These are phyloP conservation scores for Arvicanthis niloticus DNA, from an alignment of 2,113 vertebrate genomes.

Conservation along the genomic window DNA sequence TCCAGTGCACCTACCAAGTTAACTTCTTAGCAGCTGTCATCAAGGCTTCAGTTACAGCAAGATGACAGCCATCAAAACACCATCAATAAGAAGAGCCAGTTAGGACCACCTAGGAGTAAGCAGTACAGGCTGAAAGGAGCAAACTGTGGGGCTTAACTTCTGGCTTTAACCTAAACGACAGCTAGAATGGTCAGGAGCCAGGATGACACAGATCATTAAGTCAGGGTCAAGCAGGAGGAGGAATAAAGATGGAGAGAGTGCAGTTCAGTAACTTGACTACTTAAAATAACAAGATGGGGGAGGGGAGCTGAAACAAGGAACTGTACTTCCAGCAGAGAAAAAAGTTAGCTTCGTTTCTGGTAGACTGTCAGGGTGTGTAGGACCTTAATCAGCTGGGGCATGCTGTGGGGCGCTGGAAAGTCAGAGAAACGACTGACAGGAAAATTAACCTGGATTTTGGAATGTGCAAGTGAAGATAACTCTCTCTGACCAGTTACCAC, in stretches of 20 bases:
- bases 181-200: neutral
- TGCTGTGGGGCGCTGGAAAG: neutral
- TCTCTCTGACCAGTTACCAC: constrained; percentile 46
- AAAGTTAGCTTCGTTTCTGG: neutral
- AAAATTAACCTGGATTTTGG: constrained; percentile 39
- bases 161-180: neutral
- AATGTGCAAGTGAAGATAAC: constrained; percentile 33
- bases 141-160: neutral
- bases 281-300: neutral
- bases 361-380: neutral
- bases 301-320: constrained; percentile 34
- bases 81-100: neutral
- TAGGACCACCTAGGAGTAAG: neutral
- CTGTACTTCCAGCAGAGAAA: neutral
- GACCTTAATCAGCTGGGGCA: neutral
- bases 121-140: neutral
- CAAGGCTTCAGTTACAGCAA: neutral
- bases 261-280: neutral
- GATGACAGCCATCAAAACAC: neutral
- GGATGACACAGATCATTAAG: neutral
- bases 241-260: neutral
- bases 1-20: neutral
- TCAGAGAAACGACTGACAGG: neutral
- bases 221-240: neutral
- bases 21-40: neutral